phyloP scores from a whole-genome alignment of 1,140 invertebrate genomes.

The Cotesia typhae region DNA sequence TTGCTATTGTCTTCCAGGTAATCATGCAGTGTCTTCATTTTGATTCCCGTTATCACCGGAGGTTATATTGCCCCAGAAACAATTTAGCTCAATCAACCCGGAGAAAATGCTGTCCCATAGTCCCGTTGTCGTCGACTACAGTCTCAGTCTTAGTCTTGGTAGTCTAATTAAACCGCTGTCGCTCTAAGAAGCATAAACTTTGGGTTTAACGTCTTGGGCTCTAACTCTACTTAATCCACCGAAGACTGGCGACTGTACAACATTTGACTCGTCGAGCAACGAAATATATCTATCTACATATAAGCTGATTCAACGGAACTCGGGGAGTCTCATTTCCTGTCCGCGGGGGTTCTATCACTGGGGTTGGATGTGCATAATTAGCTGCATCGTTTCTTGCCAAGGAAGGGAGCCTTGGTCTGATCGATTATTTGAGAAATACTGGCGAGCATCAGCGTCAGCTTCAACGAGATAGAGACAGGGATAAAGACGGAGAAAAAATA shows the following conservation, averaged over 20 bases:
- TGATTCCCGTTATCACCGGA: constrained; percentile 24
- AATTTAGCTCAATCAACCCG: constrained; percentile 68
- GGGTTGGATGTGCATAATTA: constrained; percentile 59
- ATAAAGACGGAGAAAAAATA: constrained; percentile 2
- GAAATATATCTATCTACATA: not conserved
- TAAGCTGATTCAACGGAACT: constrained; percentile 44
- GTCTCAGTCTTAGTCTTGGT: constrained; percentile 47
- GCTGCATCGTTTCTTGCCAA: constrained; percentile 25
- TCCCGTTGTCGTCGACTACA: no score
- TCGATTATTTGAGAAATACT: constrained; percentile 30
- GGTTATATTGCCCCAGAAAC: constrained; percentile 51
- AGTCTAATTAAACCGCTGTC: constrained; percentile 66
- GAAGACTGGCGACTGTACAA: constrained; percentile 3
- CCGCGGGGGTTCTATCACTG: constrained; percentile 59
- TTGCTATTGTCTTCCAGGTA: constrained; percentile 1
- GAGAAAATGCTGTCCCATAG: no score
- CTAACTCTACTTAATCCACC: constrained; percentile 50
- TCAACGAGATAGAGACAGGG: not conserved
- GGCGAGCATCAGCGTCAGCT: not conserved
- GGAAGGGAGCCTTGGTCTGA: constrained; percentile 22
- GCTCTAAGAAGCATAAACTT: constrained; percentile 60
- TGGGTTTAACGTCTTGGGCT: constrained; percentile 55
- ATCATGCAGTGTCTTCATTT: constrained; percentile 10
- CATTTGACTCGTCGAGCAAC: constrained; percentile 19
- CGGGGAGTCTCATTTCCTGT: constrained; percentile 65